Base-by-base conservation (phyloP, 2,888 invertebrate species). In the Amblyjoppa fuscipennis region DNA sequence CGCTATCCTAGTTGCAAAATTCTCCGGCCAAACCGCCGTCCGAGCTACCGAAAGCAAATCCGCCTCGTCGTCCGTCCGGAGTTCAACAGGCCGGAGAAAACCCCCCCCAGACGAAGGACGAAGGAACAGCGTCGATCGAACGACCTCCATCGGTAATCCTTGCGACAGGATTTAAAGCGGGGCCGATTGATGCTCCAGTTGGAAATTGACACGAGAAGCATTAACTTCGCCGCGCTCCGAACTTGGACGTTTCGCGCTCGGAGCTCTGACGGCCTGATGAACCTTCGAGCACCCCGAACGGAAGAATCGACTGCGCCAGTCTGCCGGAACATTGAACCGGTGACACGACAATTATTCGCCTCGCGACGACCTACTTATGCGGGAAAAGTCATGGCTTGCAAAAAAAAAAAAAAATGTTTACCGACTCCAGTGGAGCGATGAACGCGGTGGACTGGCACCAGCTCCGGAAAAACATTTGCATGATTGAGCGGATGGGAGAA, bases 41-140 rank as follows among this genome's bases (percentile, higher is more conserved):
- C 79, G 70, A 61, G 53, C 73, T 79, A 75, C 4, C 59, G 25
- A 75, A 61, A 64, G 83, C 70, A 75, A 75, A 53, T 45, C 53
- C 75, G 25, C 70, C 31, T 28, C 31, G 20, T 75, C 74, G 75
- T 75, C 71, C 49, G 53, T 68, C 71, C 75, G 59, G 75, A 75
- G 45, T 75, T 64, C 53, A 61, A 69, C 53, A 61, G 59, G 66
- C 49, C 49, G n/a, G 41, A 49, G 38, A 53, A 41, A 51, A 13
- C 20, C 66, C 20, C 66, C 25, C 7, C 9, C 7, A 64, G 53
- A 34, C 31, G 71, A 66, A 71, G 25, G 31, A 59, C 13, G 49
- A 78, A 34, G 77, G 70, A 45, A n/a, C 66, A 49, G 61, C 25
- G 61, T 66, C 64, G 71, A 79, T 79, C 71, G 51, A 73, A 71